A percentile compares a stretch with the other conserved stretches of the same genome.
phyloP scores from a whole-genome alignment of 2,113 vertebrate species.

The Varanus salvator region DNA sequence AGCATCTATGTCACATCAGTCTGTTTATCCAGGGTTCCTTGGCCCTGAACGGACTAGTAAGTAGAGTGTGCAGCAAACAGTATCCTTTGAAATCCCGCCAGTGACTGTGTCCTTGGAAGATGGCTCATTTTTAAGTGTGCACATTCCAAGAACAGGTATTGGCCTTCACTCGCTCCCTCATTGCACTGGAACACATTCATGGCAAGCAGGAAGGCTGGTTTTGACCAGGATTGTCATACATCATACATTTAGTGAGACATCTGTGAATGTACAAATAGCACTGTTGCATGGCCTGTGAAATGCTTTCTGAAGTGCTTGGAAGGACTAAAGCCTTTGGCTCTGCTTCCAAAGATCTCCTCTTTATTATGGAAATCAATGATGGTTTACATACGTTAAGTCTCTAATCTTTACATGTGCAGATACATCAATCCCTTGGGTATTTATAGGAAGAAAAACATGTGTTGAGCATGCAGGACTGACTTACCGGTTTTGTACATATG shows the following conservation, averaged over 20 bases:
- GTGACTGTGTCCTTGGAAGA: not conserved
- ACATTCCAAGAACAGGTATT: not conserved
- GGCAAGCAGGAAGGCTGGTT: not conserved
- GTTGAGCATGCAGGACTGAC: not conserved
- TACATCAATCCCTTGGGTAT: slow-evolving; percentile 7
- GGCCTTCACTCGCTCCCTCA: not conserved
- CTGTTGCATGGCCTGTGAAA: slow-evolving; percentile 19
- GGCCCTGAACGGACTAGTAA: not conserved
- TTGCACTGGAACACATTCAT: not conserved
- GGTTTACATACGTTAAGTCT: slow-evolving; percentile 12
- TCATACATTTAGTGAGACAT: slow-evolving; percentile 41
- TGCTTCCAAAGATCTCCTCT: not conserved
- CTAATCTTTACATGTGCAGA: slow-evolving; percentile 18
- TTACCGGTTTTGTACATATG: not conserved
- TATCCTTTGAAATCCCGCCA: not conserved
- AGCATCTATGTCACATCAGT: not conserved
- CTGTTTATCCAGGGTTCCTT: not conserved
- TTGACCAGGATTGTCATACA: slow-evolving; percentile 10
- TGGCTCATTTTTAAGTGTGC: not conserved
- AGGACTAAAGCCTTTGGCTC: slow-evolving; percentile 21
- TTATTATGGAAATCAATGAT: slow-evolving; percentile 20
- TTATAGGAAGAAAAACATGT: slow-evolving; percentile 10
- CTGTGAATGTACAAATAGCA: not conserved
- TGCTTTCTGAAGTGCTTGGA: slow-evolving; percentile 33
- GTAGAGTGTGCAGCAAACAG: too few species aligned